These are phyloP conservation scores for Isichthys henryi DNA, from an alignment of 2,113 vertebrate species.

Conservation along the genomic window DNA sequence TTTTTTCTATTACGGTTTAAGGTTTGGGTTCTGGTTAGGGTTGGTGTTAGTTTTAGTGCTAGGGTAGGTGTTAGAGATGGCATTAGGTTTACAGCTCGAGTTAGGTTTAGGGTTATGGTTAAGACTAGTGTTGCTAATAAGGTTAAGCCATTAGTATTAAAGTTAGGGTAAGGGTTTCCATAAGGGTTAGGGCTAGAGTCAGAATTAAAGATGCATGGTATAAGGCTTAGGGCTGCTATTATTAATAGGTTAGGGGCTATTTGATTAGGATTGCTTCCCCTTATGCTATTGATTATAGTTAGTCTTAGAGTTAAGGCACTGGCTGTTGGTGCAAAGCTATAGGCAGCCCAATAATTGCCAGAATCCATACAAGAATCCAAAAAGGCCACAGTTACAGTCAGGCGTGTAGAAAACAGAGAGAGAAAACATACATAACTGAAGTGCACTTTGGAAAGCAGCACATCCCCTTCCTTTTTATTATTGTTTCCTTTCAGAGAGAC, in stretches of 20 bases:
- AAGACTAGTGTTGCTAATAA: neutral
- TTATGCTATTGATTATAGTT: neutral
- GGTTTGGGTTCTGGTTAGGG: neutral
- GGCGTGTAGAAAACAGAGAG: neutral
- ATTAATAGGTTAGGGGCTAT: neutral
- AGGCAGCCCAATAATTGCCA: neutral
- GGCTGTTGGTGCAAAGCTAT: neutral
- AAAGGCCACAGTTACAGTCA: neutral
- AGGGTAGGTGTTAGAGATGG: neutral
- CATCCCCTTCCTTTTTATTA: neutral
- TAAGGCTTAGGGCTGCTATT: neutral
- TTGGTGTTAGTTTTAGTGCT: neutral
- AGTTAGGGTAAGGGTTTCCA: neutral
- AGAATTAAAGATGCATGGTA: neutral
- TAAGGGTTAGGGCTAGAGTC: neutral
- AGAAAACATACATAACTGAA: neutral
- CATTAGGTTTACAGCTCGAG: neutral
- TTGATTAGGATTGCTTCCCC: neutral
- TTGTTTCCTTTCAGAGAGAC: slow-evolving; percentile 12
- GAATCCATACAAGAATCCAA: neutral
- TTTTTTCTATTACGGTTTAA: neutral
- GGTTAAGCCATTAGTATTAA: neutral
- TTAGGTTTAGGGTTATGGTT: neutral
- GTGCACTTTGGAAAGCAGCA: slow-evolving; percentile 27
- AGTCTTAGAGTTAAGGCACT: neutral